Conservation (phyloP, 2,888 invertebrate genomes). For the Nysson spinosus region DNA sequence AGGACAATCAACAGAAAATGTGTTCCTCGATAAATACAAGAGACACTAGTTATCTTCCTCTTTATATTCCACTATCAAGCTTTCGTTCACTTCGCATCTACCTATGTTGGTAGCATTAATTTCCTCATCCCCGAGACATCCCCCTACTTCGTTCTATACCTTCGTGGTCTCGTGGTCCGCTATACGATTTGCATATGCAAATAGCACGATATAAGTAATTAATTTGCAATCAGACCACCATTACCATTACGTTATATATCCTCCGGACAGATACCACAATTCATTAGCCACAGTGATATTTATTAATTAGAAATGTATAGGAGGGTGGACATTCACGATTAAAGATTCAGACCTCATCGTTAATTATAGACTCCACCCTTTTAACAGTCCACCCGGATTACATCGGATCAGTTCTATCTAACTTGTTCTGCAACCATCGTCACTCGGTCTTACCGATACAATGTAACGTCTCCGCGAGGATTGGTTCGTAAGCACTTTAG, state of each 20-base stretch:
- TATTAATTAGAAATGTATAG: slow-evolving; percentile 62
- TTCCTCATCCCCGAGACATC: slow-evolving; percentile 41
- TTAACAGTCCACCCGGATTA: not conserved
- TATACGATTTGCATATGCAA: slow-evolving; percentile 74
- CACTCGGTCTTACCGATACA: too few species aligned
- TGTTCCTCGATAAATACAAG: slow-evolving; percentile 58
- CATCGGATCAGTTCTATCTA: not conserved
- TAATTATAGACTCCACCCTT: slow-evolving; percentile 31
- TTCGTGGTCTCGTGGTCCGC: slow-evolving; percentile 47
- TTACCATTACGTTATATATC: slow-evolving; percentile 63
- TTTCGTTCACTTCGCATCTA: slow-evolving; percentile 40
- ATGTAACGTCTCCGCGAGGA: too few species aligned
- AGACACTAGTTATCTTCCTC: slow-evolving; percentile 31
- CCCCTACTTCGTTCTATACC: slow-evolving; percentile 22
- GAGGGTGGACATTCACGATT: slow-evolving; percentile 39
- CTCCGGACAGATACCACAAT: slow-evolving; percentile 68
- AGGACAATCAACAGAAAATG: slow-evolving; percentile 54
- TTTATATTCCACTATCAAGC: slow-evolving; percentile 46
- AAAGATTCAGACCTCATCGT: slow-evolving; percentile 40
- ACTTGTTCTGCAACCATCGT: not conserved
- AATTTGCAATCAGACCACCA: slow-evolving; percentile 73
- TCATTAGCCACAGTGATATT: slow-evolving; percentile 71
- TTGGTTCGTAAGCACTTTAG: too few species aligned
- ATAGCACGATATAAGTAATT: slow-evolving; percentile 75
- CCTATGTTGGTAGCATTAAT: slow-evolving; percentile 38